phyloP scores from a whole-genome alignment of 2,113 vertebrate genomes.

The Sylvia atricapilla region DNA sequence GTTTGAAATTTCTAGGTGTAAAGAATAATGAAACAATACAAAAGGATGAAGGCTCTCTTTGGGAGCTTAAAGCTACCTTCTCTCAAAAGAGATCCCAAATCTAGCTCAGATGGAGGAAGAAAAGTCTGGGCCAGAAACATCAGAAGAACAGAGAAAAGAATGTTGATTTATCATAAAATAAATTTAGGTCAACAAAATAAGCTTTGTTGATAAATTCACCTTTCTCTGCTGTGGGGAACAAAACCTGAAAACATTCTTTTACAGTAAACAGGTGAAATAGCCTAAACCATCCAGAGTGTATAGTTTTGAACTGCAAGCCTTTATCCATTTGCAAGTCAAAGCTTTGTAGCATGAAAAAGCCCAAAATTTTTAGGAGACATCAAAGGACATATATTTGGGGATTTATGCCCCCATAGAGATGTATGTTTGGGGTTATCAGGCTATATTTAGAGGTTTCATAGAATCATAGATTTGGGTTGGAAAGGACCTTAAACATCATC shows the following conservation, averaged over 20 bases:
- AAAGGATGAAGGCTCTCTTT: background rate
- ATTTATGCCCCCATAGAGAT: background rate
- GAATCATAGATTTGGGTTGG: background rate
- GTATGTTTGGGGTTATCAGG: background rate
- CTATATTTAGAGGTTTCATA: background rate
- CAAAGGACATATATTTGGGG: background rate
- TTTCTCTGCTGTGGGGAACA: background rate
- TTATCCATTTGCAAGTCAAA: background rate
- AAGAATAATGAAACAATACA: background rate
- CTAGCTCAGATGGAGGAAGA: background rate
- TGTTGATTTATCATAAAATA: background rate
- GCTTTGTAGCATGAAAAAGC: background rate
- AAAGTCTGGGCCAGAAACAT: background rate
- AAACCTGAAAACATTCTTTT: background rate
- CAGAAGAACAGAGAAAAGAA: background rate
- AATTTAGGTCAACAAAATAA: background rate
- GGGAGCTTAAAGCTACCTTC: background rate
- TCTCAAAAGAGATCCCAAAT: background rate
- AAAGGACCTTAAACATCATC: background rate
- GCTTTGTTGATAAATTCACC: background rate
- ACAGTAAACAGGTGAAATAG: background rate
- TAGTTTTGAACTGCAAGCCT: background rate
- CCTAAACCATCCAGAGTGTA: background rate
- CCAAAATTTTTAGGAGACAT: background rate
- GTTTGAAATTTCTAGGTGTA: background rate